phyloP scores from a whole-genome alignment of 2,113 vertebrate genomes.

The Lepisosteus osseus region DNA sequence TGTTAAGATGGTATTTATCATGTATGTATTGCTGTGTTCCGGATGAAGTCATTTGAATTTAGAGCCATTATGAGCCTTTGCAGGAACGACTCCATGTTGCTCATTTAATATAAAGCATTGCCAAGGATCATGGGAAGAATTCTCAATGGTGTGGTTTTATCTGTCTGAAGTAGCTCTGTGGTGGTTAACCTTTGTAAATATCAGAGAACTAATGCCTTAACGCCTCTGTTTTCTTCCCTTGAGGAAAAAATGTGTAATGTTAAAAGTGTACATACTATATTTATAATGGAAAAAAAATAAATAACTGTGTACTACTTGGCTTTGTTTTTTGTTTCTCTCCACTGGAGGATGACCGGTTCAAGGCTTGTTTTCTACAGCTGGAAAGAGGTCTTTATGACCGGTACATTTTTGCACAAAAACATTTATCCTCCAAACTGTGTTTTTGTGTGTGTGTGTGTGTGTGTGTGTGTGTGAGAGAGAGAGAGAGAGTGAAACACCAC shows the following conservation, averaged over 20 bases:
- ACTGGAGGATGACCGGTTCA: not conserved
- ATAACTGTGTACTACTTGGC: slow-evolving; percentile 32
- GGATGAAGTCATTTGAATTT: no score
- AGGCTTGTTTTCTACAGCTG: no score
- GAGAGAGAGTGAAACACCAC: no score
- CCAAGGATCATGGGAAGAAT: not conserved
- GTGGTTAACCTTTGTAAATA: slow-evolving; percentile 50
- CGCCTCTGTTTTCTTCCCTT: slow-evolving; percentile 69
- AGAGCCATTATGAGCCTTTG: no score
- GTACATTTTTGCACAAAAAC: no score
- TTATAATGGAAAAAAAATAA: slow-evolving; percentile 70
- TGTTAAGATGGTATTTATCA: no score
- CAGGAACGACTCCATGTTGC: not conserved
- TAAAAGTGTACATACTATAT: slow-evolving; percentile 66
- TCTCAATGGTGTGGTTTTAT: slow-evolving; percentile 24
- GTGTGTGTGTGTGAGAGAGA: no score
- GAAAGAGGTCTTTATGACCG: no score
- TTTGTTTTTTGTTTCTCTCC: not conserved
- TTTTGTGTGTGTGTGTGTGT: no score
- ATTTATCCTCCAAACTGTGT: no score
- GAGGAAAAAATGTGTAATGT: slow-evolving; percentile 46
- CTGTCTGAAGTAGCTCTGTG: slow-evolving; percentile 32
- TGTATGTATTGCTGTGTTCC: no score
- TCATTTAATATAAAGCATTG: slow-evolving; percentile 14
- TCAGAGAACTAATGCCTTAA: slow-evolving; percentile 65